Evolutionary conservation across 2,797 vertebrate genomes (phyloP), one percentile per base, ranked within the genome.

Genomic region (Neoniphon sammara): DNA sequence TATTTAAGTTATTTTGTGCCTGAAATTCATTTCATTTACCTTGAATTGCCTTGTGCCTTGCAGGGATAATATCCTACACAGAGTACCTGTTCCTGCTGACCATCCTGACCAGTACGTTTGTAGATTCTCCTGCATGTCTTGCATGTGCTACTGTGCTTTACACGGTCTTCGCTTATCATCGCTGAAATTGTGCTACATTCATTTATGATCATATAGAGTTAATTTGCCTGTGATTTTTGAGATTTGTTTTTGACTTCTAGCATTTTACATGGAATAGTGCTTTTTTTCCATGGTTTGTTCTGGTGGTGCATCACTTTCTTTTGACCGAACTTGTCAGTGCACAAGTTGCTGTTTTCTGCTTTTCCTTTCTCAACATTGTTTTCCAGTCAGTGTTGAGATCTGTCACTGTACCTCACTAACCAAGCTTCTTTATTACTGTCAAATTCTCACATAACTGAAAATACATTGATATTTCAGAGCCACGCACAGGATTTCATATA

Each of bases 21-120:
- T 12, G 21, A 18, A 34, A 42, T 25, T 12, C 27, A 50, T 30
- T 30, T 10, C 21, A 9, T 14, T 56, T 56, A 31, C 54, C 27
- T 30, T 5, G 21, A 8, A 53, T 25, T 21, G 53, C 7, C 62
- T 27, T 82, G 18, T 71, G 6, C 78, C 27, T 86, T 94, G 42
- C 92, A 99, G 98, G 97, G 23, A 77, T 99, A 81, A 97, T 99
- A 81, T 98, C 98, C 58, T 99, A 99, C 85, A 96, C 96, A 0
- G 98, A 99, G 78, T 98, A 99, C 87, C 93, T 99, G 21, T 99
- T 99, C 91, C 91, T 99, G 91, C 94, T 99, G 86, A 98, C 97
- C 1, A 96, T 99, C 85, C 92, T 99, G 65, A 99, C 95, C 2
- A 99, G 97, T 99, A 94, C 96, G 98, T 95, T 27, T 80, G 78